Conservation (phyloP, 2,888 invertebrate genomes). For the Rhagonycha lutea region DNA sequence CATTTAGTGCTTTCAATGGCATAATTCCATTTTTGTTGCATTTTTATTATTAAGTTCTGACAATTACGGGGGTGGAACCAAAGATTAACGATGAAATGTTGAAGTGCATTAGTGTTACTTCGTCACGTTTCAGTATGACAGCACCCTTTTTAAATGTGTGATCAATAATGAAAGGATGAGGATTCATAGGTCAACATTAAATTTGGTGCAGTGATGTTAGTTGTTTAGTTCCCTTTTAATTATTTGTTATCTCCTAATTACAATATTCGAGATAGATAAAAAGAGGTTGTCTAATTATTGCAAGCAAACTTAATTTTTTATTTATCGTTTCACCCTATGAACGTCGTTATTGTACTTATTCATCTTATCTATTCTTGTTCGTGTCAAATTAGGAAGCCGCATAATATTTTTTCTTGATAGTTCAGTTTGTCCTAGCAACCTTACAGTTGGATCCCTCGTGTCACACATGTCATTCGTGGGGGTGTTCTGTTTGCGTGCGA, state of each 20-base stretch:
- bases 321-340: neutral
- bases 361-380: constrained; percentile 19
- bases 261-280: neutral
- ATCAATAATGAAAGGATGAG: neutral
- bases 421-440: constrained; percentile 35
- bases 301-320: neutral
- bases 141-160: neutral
- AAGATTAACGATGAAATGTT: neutral
- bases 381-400: constrained; percentile 35
- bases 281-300: neutral
- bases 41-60: neutral
- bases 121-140: neutral
- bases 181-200: neutral
- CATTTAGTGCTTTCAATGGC: neutral
- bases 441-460: constrained; percentile 36
- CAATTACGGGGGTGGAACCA: neutral
- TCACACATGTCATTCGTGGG: constrained; percentile 41
- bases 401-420: constrained; percentile 31
- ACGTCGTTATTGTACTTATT: constrained; percentile 30
- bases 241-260: neutral
- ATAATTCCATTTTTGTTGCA: neutral
- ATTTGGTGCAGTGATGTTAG: neutral
- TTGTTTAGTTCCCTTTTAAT: neutral
- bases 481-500: constrained; percentile 41
- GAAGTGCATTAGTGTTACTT: neutral